Evolutionary conservation across 1,140 invertebrate species (phyloP).

Genomic region (Conus betulinus): DNA sequence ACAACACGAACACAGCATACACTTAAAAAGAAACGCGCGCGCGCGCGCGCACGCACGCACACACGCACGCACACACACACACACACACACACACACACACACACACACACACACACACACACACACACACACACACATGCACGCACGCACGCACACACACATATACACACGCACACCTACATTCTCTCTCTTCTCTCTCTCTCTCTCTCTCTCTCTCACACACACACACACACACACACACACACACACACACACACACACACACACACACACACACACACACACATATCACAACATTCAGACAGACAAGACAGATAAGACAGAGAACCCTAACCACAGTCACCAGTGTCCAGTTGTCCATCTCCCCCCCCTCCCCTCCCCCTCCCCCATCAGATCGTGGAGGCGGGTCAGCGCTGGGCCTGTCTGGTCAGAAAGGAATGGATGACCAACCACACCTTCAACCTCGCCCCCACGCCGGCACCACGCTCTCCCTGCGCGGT

Average conservation of each 20-base stretch:
- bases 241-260: constrained; percentile 20
- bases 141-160: neutral
- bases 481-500: constrained; percentile 14
- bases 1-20: too few species aligned
- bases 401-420: constrained; percentile 32
- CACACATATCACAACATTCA: neutral
- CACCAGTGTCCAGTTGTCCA: too few species aligned
- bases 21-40: too few species aligned
- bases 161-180: too few species aligned
- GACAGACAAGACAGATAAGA: neutral
- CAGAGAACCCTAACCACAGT: too few species aligned
- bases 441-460: constrained; percentile 17
- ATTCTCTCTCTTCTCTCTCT: too few species aligned
- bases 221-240: too few species aligned
- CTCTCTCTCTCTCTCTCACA: too few species aligned
- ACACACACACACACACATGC: neutral
- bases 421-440: constrained; percentile 42
- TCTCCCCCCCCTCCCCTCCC: too few species aligned
- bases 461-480: neutral
- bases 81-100: neutral
- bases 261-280: constrained; percentile 12
- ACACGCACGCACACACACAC: neutral
- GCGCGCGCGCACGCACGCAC: too few species aligned
- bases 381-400: neutral
- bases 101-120: neutral